Evolutionary conservation across 2,888 invertebrate genomes (phyloP), one percentile per base, ranked within the genome.

Genomic region (Argynnis bischoffii): DNA sequence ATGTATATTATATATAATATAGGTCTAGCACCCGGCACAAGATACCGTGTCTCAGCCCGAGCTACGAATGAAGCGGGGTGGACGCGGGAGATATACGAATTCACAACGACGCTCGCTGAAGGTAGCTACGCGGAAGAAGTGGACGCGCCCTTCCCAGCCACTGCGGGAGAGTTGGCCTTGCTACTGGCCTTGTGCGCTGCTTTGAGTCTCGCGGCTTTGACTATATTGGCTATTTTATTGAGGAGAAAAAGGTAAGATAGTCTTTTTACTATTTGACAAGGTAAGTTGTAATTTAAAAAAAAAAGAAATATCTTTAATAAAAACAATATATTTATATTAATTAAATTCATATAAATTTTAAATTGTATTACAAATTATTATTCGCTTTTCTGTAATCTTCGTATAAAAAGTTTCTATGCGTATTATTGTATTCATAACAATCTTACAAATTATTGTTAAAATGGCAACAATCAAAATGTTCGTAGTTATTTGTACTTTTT

Each of bases 51-150:
- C 46, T 93, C 94, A 55, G 93, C 94, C 54, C 92, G 94, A 0
- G 95, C 94, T 35, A 93, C 93, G 8, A 95, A 94, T 79, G 95
- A 95, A 78, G 94, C 95, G 6, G 94, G 94, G 0, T 93, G 93
- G 88, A 94, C 94, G 59, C 90, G 94, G 0, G 94, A 94, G 72
- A 93, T 94, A 63, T 95, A 93, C 77, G 94, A 94, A 78, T 94
- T 94, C 77, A 93, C 93, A 55, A 94, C 95, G 46, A 86, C 90
- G 35, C 92, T 90, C 21, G 79, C 94, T 0, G 94, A 94, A 74
- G 95, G 94, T 15, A 88, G 89, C 26, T 83, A 86, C n/a, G 89
- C 92, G 0, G 88, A 89, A 65, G 90, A 90, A 74, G 92, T 90
- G 1, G 92, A 92, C 63, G 92, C 88, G 2, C 93, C 89, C 0